phyloP scores from a whole-genome alignment of 1,140 invertebrate genomes.

The Diprion similis region DNA sequence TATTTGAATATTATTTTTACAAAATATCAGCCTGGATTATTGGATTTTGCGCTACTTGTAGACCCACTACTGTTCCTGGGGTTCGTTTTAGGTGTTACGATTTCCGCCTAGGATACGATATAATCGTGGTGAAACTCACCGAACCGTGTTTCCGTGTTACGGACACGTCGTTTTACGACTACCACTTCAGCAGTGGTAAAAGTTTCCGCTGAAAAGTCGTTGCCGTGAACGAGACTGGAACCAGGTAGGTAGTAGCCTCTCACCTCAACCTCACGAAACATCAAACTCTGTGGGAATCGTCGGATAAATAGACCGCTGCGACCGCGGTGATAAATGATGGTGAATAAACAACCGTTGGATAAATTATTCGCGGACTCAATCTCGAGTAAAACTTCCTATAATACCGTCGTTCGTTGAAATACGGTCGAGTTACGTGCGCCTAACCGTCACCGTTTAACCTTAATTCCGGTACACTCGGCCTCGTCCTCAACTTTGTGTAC shows the following conservation, averaged over 20 bases:
- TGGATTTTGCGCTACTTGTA: not conserved
- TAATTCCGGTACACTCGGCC: too few species aligned
- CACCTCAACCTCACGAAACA: not conserved
- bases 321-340: too few species aligned
- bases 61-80: not conserved
- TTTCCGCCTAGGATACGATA: too few species aligned
- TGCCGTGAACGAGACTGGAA: not conserved
- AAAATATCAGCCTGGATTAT: too few species aligned
- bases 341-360: too few species aligned
- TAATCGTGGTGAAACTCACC: not conserved
- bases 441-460: too few species aligned
- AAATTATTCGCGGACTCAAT: too few species aligned
- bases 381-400: too few species aligned
- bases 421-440: too few species aligned
- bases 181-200: not conserved
- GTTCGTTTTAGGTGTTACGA: not conserved
- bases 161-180: not conserved
- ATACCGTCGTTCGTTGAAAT: too few species aligned
- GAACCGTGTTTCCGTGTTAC: not conserved
- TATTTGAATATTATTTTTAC: too few species aligned
- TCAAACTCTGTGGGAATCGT: not conserved
- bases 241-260: not conserved
- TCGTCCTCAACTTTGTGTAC: too few species aligned
- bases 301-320: not conserved
- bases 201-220: not conserved